Evolutionary conservation across 2,797 vertebrate genomes (phyloP), one percentile per base, ranked within the genome.

Genomic region (Ctenosaura bakeri): DNA sequence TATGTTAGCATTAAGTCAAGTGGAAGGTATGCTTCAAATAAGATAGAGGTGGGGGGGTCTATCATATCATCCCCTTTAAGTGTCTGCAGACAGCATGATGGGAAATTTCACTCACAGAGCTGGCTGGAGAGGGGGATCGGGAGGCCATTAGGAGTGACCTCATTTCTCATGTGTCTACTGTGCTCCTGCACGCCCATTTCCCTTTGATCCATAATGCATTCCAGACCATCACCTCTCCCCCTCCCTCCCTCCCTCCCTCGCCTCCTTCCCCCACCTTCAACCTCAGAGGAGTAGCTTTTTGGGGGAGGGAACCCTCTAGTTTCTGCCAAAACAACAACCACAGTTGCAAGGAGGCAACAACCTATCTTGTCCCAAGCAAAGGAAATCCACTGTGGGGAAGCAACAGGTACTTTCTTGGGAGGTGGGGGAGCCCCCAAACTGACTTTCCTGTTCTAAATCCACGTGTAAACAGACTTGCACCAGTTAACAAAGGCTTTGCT

Each of bases 11-110:
- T 83, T 81, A 93, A 96, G 92, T 95, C 92, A 94, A 94, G 93
- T 89, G 94, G 95, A 94, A 94, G 95, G 95, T 92, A 94, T 94
- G 94, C 92, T 93, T 56, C 1, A 85, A 94, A 92, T 84, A 91
- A 32, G 91, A 94, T 94, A 94, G 90, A 88, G 90, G 80, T 7
- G 18, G 22, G 12, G 24, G 81, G 0, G 83, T 0, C 78, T 79
- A 78, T 90, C 93, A 29, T 0, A 78, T 89, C 92, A 52, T 0
- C 29, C 1, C 18, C 46, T 3, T 54, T 69, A 4, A 90, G 90
- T 79, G 88, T 79, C 93, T 59, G 26, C 85, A 91, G 92, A 88
- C 91, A 94, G 1, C 0, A 82, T 20, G 88, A 71, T 9, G 26
- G 84, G 66, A 89, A 79, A 91, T 50, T 80, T 4, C 86, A 81